Evolutionary conservation across 2,113 vertebrate species (phyloP), one percentile per base, ranked within the genome.

Genomic region (Rana temporaria): DNA sequence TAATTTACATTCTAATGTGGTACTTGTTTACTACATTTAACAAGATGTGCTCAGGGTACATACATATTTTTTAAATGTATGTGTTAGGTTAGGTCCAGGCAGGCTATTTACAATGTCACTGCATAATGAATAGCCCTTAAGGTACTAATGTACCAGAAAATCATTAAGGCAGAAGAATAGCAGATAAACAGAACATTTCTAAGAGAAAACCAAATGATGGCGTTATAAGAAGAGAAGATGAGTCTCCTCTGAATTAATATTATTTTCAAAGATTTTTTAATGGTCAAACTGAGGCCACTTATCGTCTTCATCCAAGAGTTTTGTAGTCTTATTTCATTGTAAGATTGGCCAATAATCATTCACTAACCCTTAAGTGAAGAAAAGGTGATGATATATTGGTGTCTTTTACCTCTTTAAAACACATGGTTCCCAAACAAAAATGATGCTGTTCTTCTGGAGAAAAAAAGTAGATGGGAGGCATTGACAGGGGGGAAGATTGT

Each of bases 121-220:
- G 68, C 79, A 81, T 73, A 65, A 81, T 81, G 69, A 69, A 81
- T 65, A 81, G 79, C 68, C 79, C 69, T 81, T 34, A 81, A 81
- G 79, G 59, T 73, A 73, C 69, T 73, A 65, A 72, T 81, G 68
- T 64, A 72, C 69, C 57, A 81, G 79, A 81, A 73, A 81, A 81
- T 81, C 79, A 81, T 81, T 81, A 81, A 65, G 79, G 60, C 69
- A 65, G 26, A 81, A 81, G 59, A 81, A 73, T 52, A 65, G 20
- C 60, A 56, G 69, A 73, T 81, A 81, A 71, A 80, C 78, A 80
- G 69, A 72, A 19, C 22, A 81, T 72, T 63, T 81, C 19, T 38
- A 81, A 19, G 34, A 63, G 56, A 81, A 81, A 74, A 71, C 17
- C 69, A 73, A 64, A 55, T 42, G 9, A 42, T 81, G 55, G 18